Conservation (phyloP, 2,113 vertebrate species). For the Calonectris borealis region DNA sequence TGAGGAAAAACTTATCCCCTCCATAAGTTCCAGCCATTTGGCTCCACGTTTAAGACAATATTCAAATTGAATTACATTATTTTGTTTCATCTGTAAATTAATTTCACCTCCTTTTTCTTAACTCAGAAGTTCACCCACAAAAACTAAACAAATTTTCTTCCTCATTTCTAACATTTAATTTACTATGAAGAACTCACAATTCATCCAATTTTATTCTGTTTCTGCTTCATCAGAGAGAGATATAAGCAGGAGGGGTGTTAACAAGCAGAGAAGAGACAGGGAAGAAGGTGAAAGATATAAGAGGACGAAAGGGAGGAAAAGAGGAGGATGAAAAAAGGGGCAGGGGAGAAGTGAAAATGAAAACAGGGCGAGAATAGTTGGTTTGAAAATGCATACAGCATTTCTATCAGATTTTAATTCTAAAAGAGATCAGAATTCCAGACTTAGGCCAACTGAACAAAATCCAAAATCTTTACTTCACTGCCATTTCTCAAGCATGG, state of each 20-base stretch:
- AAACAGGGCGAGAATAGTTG: background rate
- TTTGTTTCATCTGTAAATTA: background rate
- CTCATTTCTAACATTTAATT: background rate
- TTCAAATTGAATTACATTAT: background rate
- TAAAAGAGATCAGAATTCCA: background rate
- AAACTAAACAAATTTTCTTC: background rate
- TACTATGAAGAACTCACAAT: background rate
- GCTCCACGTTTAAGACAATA: background rate
- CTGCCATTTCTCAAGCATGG: background rate
- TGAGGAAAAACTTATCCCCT: background rate
- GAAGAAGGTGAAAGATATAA: background rate
- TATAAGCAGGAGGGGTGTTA: background rate
- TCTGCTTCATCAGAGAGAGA: background rate
- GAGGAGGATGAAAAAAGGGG: background rate
- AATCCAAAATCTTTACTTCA: background rate
- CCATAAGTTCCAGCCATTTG: background rate
- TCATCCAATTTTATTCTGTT: background rate
- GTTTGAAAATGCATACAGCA: background rate
- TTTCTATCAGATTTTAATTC: background rate
- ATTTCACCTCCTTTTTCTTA: background rate
- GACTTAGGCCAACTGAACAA: background rate
- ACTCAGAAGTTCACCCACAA: background rate
- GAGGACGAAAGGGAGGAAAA: background rate
- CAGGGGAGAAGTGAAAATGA: background rate
- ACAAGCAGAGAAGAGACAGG: background rate